Base-by-base conservation (phyloP, 2,888 invertebrate genomes). In the Philopedon plagiatum region DNA sequence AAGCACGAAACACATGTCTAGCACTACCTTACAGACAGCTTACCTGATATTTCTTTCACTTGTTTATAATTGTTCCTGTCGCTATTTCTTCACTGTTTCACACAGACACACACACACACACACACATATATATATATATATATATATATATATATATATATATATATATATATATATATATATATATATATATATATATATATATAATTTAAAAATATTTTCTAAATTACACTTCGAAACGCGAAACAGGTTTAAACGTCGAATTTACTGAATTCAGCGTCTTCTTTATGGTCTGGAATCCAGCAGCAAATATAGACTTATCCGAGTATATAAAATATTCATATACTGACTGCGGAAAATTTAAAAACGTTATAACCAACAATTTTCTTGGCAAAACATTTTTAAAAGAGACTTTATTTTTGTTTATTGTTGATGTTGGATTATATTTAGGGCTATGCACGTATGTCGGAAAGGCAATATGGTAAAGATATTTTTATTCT, bases 291-390 rank as follows among this genome's bases (percentile, higher is more conserved):
- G 1, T 21, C 11, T 3, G 19, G 21, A 21, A 21, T 46, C 11
- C 46, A 13, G 21, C 9, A 46, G 46, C 9, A 46, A 21, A 46
- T 3, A 21, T 2, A 7, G 19, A 21, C 46, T 46, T 46, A n/a
- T n/a, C n/a, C n/a, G n/a, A n/a, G n/a, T n/a, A 46, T 21, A 46
- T 46, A 21, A 46, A 46, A 46, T 46, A 46, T 46, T 46, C 46
- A 46, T 46, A 46, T 19, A 46, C 46, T 13, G 8, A 37, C 21
- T 11, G 21, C 46, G 11, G 21, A 46, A 46, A 46, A 21, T 46
- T 46, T 9, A 46, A 46, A 19, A 46, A 21, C 46, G 46, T 21
- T 46, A 46, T 21, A 21, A 46, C 46, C 11, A 21, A 46, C 46
- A 19, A 46, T 46, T 46, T 46, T 19, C 21, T 21, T 19, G 46